Conservation (phyloP, 2,888 invertebrate genomes). For the Anagyrus pseudococci region DNA sequence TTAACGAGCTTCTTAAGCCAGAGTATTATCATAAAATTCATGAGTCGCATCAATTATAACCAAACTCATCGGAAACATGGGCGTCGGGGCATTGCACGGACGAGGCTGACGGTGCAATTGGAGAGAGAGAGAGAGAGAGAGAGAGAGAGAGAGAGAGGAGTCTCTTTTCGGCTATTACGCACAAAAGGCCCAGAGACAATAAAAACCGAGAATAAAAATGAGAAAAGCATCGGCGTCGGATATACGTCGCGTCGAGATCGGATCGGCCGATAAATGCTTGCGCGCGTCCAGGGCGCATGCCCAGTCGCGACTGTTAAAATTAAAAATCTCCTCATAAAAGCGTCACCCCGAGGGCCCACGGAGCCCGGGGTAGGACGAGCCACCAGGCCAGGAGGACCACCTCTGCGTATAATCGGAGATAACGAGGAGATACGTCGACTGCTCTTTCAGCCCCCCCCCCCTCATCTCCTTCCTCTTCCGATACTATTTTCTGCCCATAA, state of each 20-base stretch:
- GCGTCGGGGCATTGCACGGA: too few relatives aligned
- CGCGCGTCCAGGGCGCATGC: conserved; percentile 51
- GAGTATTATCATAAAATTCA: conserved; percentile 39
- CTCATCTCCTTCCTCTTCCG: background rate
- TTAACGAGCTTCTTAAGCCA: conserved; percentile 36
- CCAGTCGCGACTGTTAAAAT: conserved; percentile 54
- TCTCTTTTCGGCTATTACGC: conserved; percentile 16
- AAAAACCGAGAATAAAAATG: conserved; percentile 33
- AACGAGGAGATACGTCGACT: conserved; percentile 12
- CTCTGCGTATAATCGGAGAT: conserved; percentile 17
- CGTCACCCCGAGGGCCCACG: conserved; percentile 49
- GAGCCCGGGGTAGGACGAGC: too few relatives aligned
- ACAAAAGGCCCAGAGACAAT: conserved; percentile 45
- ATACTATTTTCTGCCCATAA: conserved; percentile 28
- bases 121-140: too few relatives aligned
- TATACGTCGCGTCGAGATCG: conserved; percentile 51
- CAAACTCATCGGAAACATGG: conserved; percentile 22
- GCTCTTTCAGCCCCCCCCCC: background rate
- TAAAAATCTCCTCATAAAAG: conserved; percentile 54
- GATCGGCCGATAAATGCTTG: conserved; percentile 56
- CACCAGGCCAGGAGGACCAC: conserved; percentile 8
- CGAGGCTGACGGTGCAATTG: too few relatives aligned
- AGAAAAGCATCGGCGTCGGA: background rate
- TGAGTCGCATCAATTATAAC: conserved; percentile 36
- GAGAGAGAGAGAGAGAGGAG: too few relatives aligned